Evolutionary conservation across 2,888 invertebrate species (phyloP), one percentile per base, ranked within the genome.

Genomic region (Leucoptera coffeella): DNA sequence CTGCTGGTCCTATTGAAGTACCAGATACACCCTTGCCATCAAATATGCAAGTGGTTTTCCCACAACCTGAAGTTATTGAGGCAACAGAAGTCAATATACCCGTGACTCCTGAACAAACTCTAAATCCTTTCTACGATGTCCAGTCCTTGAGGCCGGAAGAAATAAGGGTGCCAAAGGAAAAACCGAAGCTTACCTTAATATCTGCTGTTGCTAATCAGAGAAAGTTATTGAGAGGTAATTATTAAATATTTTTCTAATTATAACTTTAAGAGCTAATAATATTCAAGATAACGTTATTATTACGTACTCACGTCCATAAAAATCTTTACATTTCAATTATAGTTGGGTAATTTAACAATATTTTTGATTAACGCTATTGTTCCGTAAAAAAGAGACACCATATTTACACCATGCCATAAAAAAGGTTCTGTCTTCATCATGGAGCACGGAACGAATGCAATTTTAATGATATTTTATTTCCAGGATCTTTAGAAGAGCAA

Each of bases 401-500:
- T n/a, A n/a, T n/a, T n/a, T n/a, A n/a, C n/a, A n/a, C n/a, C n/a
- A n/a, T n/a, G n/a, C n/a, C n/a, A n/a, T n/a, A n/a, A n/a, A n/a
- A n/a, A n/a, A n/a, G n/a, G n/a, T n/a, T n/a, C n/a, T n/a, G n/a
- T n/a, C n/a, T n/a, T n/a, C n/a, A n/a, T n/a, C n/a, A n/a, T n/a
- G n/a, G n/a, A n/a, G n/a, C n/a, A n/a, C n/a, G n/a, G n/a, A n/a
- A n/a, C n/a, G n/a, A n/a, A n/a, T n/a, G n/a, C n/a, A n/a, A n/a
- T n/a, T n/a, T n/a, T n/a, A n/a, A n/a, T n/a, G n/a, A n/a, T n/a
- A n/a, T n/a, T n/a, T n/a, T n/a, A n/a, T n/a, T n/a, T n/a, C n/a
- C 56, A 80, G 80, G 77, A 34, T 75, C 78, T 14, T 52, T 78
- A 29, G 80, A 81, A 47, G 83, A 86, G 40, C 86, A 88, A 43